Base-by-base conservation (phyloP, 2,888 invertebrate genomes). In the Dryomyza anilis region DNA sequence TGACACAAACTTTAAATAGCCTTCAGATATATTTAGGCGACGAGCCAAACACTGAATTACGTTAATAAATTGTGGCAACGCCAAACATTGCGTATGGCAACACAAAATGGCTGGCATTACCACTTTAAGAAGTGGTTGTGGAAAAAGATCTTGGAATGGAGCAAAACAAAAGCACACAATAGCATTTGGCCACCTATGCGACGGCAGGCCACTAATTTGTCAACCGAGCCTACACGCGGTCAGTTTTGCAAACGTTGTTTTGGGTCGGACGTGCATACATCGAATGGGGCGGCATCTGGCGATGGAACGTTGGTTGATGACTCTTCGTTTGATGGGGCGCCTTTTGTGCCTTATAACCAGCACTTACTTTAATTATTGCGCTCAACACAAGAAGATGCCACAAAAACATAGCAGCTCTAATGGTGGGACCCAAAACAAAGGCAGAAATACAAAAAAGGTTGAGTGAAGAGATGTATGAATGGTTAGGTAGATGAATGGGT, bases 201-300 rank as follows among this genome's bases (percentile, higher is more conserved):
- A n/a, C n/a, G n/a, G n/a, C n/a, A n/a, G n/a, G 50, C 50, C 50
- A 50, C 23, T 50, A 50, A 50, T 50, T 50, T 50, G 50, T 50
- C 50, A 50, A 50, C 50, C 14, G 27, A 50, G 25, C n/a, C n/a
- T 50, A 25, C 50, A 25, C 25, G 3, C 39, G 3, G 3, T 39
- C 39, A 7, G 3, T 6, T 39, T 3, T n/a, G n/a, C n/a, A n/a
- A n/a, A n/a, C n/a, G n/a, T n/a, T n/a, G n/a, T n/a, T n/a, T n/a
- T n/a, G n/a, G n/a, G n/a, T n/a, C n/a, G n/a, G n/a, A n/a, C n/a
- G n/a, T n/a, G n/a, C n/a, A n/a, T n/a, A n/a, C n/a, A n/a, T n/a
- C n/a, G n/a, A n/a, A n/a, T n/a, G n/a, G n/a, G n/a, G n/a, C n/a
- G n/a, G n/a, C n/a, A n/a, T n/a, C n/a, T n/a, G n/a, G n/a, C n/a